phyloP scores from a whole-genome alignment of 2,113 vertebrate species.

The Silurus glanis region DNA sequence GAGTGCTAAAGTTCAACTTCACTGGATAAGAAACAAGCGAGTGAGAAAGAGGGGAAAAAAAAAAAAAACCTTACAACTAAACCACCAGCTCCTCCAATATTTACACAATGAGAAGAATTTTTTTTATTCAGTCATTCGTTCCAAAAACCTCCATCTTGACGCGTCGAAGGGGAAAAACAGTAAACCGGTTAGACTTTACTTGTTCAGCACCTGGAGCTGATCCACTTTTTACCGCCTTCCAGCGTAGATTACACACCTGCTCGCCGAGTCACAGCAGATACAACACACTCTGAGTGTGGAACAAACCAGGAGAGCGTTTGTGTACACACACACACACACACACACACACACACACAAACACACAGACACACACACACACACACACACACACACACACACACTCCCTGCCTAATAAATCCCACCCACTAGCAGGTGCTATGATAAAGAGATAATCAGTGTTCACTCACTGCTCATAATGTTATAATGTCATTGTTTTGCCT shows the following conservation, averaged over 20 bases:
- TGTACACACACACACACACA: no score
- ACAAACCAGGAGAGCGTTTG: not conserved
- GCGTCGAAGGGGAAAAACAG: not conserved
- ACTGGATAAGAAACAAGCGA: not conserved
- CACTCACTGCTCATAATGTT: no score
- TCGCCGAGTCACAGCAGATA: not conserved
- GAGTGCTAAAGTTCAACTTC: not conserved
- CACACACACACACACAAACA: no score
- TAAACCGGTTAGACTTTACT: not conserved
- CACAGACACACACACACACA: no score
- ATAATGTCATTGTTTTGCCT: no score
- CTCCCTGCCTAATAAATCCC: no score
- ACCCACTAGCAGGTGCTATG: no score
- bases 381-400: no score
- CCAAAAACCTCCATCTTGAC: slow-evolving; percentile 25
- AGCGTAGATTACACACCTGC: slow-evolving; percentile 14
- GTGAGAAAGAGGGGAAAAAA: no score
- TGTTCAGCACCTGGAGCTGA: not conserved
- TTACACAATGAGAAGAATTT: slow-evolving; percentile 31
- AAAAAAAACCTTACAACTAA: not conserved
- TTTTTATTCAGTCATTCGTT: not conserved
- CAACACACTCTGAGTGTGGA: not conserved
- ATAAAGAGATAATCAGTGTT: no score
- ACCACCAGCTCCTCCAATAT: slow-evolving; percentile 7
- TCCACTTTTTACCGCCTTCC: not conserved